Base-by-base conservation (phyloP, 2,113 vertebrate genomes). In the Pagrus major region DNA sequence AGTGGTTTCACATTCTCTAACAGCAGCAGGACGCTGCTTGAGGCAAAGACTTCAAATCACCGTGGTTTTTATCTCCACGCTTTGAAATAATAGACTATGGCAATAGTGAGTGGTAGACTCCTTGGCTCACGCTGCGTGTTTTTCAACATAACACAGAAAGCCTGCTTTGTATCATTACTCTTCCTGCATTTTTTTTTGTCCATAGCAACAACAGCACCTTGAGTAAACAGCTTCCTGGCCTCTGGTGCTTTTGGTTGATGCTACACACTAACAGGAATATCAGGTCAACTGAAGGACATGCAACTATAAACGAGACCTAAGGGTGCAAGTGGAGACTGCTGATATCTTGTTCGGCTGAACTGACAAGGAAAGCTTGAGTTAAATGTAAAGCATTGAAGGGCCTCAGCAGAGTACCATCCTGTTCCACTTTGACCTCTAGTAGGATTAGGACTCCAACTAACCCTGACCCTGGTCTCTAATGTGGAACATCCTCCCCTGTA, bases 1-100 rank as follows among this genome's bases (percentile, higher is more conserved):
- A 89, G 85, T 84, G 79, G 47, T 84, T 89, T 91, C 76, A 86
- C 72, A 81, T 89, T 88, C 60, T 86, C 56, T 3, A 64, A 51
- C 72, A 63, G 76, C 83, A 75, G 80, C 78, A 76, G 78, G 84
- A 89, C 72, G 67, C 74, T 7, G 77, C 90, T 83, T 0, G 0
- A 71, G 80, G 79, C 67, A 49, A 78, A 79, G 12, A 52, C 46
- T 25, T 60, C 3, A 72, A 80, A 78, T 87, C 71, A 87, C 59
- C 42, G 37, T 80, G 85, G 35, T 83, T 91, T 87, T 73, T 66
- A 70, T 90, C 79, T 77, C 71, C 74, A 83, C 71, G 65, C 82
- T 74, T 51, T 78, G 25, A 78, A 89, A 87, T 85, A 76, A 89
- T 71, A 80, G 63, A 84, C 71, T 47, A 7, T 58, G 58, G 67